These are phyloP conservation scores for Eretmochelys imbricata DNA, from an alignment of 2,113 vertebrate species.

Conservation along the genomic window DNA sequence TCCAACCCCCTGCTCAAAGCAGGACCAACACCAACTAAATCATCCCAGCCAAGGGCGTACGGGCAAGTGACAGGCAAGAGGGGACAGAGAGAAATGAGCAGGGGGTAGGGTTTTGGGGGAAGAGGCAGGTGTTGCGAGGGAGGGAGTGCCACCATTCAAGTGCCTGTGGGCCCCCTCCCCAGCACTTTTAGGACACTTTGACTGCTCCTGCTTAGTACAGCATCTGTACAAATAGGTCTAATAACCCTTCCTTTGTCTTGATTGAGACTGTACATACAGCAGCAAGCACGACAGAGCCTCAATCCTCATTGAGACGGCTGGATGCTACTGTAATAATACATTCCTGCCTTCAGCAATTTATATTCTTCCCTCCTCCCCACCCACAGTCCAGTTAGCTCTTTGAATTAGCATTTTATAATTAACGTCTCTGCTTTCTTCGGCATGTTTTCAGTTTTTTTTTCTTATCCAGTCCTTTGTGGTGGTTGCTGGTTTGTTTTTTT, in stretches of 20 bases:
- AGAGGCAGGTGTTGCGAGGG: no score
- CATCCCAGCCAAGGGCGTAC: no score
- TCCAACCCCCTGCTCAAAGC: no score
- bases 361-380: neutral
- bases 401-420: neutral
- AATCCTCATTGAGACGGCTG: neutral
- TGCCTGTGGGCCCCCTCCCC: no score
- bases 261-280: neutral
- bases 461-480: neutral
- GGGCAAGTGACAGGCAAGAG: no score
- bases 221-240: neutral
- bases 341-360: neutral
- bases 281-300: neutral
- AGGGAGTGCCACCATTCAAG: no score
- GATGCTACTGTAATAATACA: neutral
- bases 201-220: neutral
- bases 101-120: no score
- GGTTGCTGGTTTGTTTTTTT: neutral
- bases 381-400: neutral
- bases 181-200: no score
- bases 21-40: no score
- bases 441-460: neutral
- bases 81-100: no score
- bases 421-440: neutral
- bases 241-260: neutral